Percentiles rank a stretch among this genome's conserved stretches.
Evolutionary conservation across 1,140 invertebrate genomes (phyloP).

Genomic region (Idris sp.): DNA sequence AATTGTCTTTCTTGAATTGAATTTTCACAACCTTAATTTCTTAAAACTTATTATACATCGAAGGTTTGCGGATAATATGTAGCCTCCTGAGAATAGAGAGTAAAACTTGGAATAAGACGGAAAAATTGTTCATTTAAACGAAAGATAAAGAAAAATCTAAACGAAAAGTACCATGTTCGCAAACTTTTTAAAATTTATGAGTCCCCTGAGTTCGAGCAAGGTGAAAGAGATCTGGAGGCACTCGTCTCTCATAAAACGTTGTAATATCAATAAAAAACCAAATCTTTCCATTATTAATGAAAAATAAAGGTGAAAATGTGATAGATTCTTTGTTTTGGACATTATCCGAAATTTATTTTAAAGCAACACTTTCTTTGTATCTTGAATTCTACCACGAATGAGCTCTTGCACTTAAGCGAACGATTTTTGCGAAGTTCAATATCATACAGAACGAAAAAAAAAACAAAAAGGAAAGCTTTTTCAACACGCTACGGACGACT

Average conservation of each 20-base stretch:
- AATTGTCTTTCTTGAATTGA: too few species aligned
- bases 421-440: slow-evolving; percentile 45
- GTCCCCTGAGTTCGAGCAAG: slow-evolving; percentile 48
- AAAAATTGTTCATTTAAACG: slow-evolving; percentile 6
- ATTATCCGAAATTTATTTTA: slow-evolving; percentile 24
- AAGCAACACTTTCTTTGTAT: slow-evolving; percentile 7
- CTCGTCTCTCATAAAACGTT: slow-evolving; percentile 44
- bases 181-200: slow-evolving; percentile 66
- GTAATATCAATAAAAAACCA: slow-evolving; percentile 29
- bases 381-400: slow-evolving; percentile 8
- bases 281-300: slow-evolving; percentile 28
- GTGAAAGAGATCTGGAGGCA: slow-evolving; percentile 42
- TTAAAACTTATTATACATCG: too few species aligned
- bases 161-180: slow-evolving; percentile 32
- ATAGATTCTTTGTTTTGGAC: slow-evolving; percentile 10
- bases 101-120: slow-evolving; percentile 23
- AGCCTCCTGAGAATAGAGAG: slow-evolving; percentile 24
- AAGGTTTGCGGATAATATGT: slow-evolving; percentile 1
- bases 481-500: slow-evolving; percentile 45
- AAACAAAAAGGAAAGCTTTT: slow-evolving; percentile 38
- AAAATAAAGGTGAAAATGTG: slow-evolving; percentile 4
- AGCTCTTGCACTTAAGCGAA: slow-evolving; percentile 43
- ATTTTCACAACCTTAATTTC: too few species aligned
- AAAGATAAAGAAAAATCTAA: slow-evolving; percentile 23
- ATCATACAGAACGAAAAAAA: slow-evolving; percentile 20